phyloP scores from a whole-genome alignment of 2,888 invertebrate species.

The Aphidius colemani region DNA sequence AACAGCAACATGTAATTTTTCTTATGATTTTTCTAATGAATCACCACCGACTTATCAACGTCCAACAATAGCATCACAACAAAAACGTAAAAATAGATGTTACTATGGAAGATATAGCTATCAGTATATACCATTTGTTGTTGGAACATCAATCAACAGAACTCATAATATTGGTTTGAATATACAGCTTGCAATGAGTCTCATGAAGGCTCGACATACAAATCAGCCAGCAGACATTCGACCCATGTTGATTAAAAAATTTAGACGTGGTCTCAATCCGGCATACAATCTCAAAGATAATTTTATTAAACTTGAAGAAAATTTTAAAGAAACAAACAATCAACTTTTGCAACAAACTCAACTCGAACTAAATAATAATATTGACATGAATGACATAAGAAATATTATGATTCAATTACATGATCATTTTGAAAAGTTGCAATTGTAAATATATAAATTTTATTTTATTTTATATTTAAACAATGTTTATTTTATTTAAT shows the following conservation, averaged over 20 bases:
- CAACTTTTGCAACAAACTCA: constrained; percentile 16
- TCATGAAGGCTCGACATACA: constrained; percentile 52
- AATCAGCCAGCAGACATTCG: constrained; percentile 38
- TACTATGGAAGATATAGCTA: constrained; percentile 62
- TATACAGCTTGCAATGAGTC: constrained; percentile 65
- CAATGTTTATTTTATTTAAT: too few relatives aligned
- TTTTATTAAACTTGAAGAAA: neutral
- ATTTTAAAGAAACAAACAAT: neutral
- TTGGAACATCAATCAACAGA: constrained; percentile 66
- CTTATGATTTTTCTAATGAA: constrained; percentile 26
- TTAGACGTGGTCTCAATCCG: constrained; percentile 47
- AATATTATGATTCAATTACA: constrained; percentile 47
- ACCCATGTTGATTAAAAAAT: constrained; percentile 49
- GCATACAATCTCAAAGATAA: constrained; percentile 22
- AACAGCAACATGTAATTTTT: constrained; percentile 5
- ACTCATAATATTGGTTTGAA: constrained; percentile 71
- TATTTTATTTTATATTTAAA: neutral
- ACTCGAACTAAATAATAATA: neutral
- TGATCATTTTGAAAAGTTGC: constrained; percentile 50
- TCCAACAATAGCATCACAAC: constrained; percentile 70
- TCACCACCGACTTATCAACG: constrained; percentile 62
- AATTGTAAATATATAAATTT: constrained; percentile 38
- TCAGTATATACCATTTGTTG: constrained; percentile 67
- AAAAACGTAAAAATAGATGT: constrained; percentile 67
- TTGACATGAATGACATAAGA: constrained; percentile 34